These are phyloP conservation scores for Leptoteleia sp. DNA, from an alignment of 1,140 invertebrate genomes.

Conservation along the genomic window DNA sequence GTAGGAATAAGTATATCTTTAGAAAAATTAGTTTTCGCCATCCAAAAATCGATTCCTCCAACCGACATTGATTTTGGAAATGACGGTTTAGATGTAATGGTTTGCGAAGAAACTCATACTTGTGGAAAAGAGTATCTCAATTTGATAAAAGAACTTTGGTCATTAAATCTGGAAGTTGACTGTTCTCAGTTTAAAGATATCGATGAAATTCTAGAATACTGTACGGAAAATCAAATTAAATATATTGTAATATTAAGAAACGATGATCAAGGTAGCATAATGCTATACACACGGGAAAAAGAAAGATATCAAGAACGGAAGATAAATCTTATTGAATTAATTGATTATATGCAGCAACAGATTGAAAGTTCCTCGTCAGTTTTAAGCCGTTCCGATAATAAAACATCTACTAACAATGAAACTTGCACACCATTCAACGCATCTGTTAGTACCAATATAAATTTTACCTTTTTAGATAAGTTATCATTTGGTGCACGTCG, in stretches of 20 bases:
- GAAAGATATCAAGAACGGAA: slow-evolving; percentile 85
- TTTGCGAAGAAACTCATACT: slow-evolving; percentile 82
- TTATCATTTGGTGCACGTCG: slow-evolving; percentile 80
- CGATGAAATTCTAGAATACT: slow-evolving; percentile 87
- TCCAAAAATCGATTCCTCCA: slow-evolving; percentile 79
- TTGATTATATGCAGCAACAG: slow-evolving; percentile 83
- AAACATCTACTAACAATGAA: slow-evolving; percentile 70
- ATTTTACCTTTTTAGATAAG: slow-evolving; percentile 82
- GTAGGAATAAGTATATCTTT: slow-evolving; percentile 89
- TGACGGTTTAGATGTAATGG: slow-evolving; percentile 84
- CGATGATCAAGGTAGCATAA: slow-evolving; percentile 83
- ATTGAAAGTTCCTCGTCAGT: slow-evolving; percentile 68
- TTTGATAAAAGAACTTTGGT: slow-evolving; percentile 84
- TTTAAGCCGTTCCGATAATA: slow-evolving; percentile 76
- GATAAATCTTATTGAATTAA: slow-evolving; percentile 81
- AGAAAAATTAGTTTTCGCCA: slow-evolving; percentile 84
- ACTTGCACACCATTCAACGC: slow-evolving; percentile 63
- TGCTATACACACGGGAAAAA: slow-evolving; percentile 83
- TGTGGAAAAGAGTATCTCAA: slow-evolving; percentile 84
- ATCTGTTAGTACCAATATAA: slow-evolving; percentile 77
- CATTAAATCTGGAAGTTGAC: slow-evolving; percentile 81
- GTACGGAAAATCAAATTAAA: slow-evolving; percentile 83
- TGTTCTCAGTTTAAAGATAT: slow-evolving; percentile 81
- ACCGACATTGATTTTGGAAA: slow-evolving; percentile 58
- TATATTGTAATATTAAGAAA: slow-evolving; percentile 87